Conservation (phyloP, 2,888 invertebrate genomes). For the Ormyrus labotus region DNA sequence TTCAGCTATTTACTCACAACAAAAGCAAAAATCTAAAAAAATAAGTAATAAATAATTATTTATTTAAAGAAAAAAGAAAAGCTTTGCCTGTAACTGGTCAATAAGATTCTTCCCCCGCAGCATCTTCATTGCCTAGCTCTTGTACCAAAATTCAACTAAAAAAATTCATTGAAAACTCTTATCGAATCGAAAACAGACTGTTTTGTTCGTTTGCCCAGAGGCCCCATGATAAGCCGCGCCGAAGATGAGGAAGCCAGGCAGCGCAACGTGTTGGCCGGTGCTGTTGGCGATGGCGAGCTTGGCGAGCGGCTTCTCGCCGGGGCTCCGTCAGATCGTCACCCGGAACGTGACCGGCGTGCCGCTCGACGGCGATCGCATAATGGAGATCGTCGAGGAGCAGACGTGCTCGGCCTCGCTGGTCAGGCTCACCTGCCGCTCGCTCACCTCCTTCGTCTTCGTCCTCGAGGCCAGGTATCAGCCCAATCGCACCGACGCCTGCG, state of each 20-base stretch:
- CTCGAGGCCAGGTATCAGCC: constrained; percentile 68
- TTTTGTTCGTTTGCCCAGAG: neutral
- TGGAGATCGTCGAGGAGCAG: constrained; percentile 71
- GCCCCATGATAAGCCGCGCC: constrained; percentile 33
- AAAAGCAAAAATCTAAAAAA: too few relatives aligned
- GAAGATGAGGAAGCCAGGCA: constrained; percentile 65
- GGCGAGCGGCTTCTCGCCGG: constrained; percentile 30
- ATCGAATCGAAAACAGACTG: too few relatives aligned
- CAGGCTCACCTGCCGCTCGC: constrained; percentile 70
- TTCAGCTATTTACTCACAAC: too few relatives aligned
- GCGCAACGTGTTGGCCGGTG: constrained; percentile 60
- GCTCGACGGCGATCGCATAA: constrained; percentile 62
- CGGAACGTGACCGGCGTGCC: constrained; percentile 63
- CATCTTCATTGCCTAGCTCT: too few relatives aligned
- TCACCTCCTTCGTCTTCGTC: constrained; percentile 70
- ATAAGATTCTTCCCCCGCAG: neutral
- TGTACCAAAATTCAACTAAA: too few relatives aligned
- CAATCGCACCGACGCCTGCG: constrained; percentile 64
- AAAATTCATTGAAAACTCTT: too few relatives aligned
- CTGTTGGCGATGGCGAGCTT: constrained; percentile 57
- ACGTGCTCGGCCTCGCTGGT: constrained; percentile 68
- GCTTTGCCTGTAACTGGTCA: neutral
- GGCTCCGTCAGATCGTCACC: constrained; percentile 56
- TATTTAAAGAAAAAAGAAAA: neutral
- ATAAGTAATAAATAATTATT: too few relatives aligned